Base-by-base conservation (phyloP, 1,140 invertebrate species). In the Meloidogyne exigua region DNA sequence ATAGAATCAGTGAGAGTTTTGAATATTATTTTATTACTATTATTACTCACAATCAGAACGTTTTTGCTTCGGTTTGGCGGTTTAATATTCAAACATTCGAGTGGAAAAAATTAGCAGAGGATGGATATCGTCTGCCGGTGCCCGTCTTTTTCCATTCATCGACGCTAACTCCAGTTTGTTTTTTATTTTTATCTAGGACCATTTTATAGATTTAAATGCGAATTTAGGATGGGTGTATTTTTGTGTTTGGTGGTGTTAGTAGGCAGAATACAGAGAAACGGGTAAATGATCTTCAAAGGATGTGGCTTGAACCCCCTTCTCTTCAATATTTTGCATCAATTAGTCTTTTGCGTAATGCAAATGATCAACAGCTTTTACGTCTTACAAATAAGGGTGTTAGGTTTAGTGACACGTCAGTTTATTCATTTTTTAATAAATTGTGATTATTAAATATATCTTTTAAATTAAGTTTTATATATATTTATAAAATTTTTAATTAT, bases 131-230 rank as follows among this genome's bases (percentile, higher is more conserved):
- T 77, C 90, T 94, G 83, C 92, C 92, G 3, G 86, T 90, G 75
- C 91, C 92, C 3, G 88, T 93, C 23, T 94, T 93, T 88, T 95
- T 95, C 85, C 93, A 95, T 88, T 92, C 92, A 0, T 91, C 92
- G 4, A 90, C 92, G 10, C 89, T 93, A 5, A 93, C 92, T 39
- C 91, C 92, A 12, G 49, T 57, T 57, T 9, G 49, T 0, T 39
- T 39, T 39, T 39, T n/a, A n/a, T 15, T 44, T 15, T 18, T 15
- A 15, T 44, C 2, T 44, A n/a, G 28, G 28, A 32, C 7, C 28
- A 32, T n/a, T 57, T 57, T 57, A n/a, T 57, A 7, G 21, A n/a
- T 57, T 57, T 57, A n/a, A 5, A 15, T n/a, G 4, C 0, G 7
- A n/a, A n/a, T 18, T 18, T n/a, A 57, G 49, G 77, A 77, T 28